Base-by-base conservation (phyloP, 1,140 invertebrate genomes). In the Lithobius niger region DNA sequence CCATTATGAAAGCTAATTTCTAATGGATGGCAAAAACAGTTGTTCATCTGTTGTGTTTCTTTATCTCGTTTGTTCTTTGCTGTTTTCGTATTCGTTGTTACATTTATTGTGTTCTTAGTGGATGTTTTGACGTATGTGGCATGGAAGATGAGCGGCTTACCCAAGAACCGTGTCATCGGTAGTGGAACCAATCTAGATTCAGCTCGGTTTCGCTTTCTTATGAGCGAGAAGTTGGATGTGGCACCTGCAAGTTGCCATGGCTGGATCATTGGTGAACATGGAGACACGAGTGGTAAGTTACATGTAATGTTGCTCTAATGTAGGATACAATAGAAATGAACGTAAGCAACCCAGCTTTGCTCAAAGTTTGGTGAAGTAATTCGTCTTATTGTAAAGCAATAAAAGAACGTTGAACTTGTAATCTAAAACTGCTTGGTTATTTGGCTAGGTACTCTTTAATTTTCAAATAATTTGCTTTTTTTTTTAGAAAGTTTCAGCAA, bases 161-260 rank as follows among this genome's bases (percentile, higher is more conserved):
- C 89, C 15, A 82, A 83, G 64, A 79, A 90, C 64, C 79, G 82
- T 31, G 85, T 94, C 6, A 84, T 94, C 63, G 90, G 90, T 19
- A 88, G 87, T 40, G 90, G 90, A 19, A 93, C 88, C 3, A 93
- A 92, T 71, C 73, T 94, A 42, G 90, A 94, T 70, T 89, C 88
- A 0, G 85, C 86, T 0, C 74, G 90, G 42, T 92, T 94, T 73
- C 79, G 87, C n/a, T 92, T 88, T 71, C 71, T 91, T 18, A 75
- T 94, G 47, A 87, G 86, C 0, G 83, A 93, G 67, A 82, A 77
- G 63, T 71, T 94, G 24, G 77, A 79, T 48, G 77, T 92, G 31
- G 84, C 87, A 0, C 81, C 88, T 1, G 81, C 80, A 10, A 90
- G 83, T 62, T 83, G 82, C 61, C 87, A 94, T 65, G 88, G 86